These are phyloP conservation scores for Phrynocephalus vlangalii DNA, from an alignment of 2,797 vertebrate genomes.

Conservation along the genomic window DNA sequence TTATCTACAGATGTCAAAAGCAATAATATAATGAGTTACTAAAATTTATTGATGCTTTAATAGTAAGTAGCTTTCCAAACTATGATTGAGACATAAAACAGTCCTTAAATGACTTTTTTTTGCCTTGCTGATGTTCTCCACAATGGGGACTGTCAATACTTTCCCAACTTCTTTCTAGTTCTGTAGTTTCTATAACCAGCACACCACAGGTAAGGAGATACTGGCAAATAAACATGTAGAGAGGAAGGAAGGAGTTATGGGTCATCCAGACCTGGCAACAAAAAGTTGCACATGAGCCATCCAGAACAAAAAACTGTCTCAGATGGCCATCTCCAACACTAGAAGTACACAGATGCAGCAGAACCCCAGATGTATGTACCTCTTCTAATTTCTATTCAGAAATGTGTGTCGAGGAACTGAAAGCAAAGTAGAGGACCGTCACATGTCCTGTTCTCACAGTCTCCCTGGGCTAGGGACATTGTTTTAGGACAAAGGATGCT, in stretches of 20 bases:
- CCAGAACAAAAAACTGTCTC: neutral
- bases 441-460: neutral
- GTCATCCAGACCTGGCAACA: neutral
- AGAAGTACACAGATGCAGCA: neutral
- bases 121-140: conserved; percentile 32
- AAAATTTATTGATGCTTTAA: neutral
- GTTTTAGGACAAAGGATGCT: neutral
- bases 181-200: conserved; percentile 31
- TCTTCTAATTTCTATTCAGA: neutral
- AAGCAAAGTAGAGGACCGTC: too few species aligned
- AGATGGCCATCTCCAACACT: neutral
- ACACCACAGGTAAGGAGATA: neutral
- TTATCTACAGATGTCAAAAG: neutral
- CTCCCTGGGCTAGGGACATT: neutral
- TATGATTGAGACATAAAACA: conserved; percentile 21
- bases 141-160: conserved; percentile 22
- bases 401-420: neutral
- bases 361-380: neutral
- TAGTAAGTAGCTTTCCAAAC: neutral
- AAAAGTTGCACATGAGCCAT: neutral
- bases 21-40: neutral
- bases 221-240: neutral
- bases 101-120: conserved; percentile 1
- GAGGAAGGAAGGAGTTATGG: too few species aligned
- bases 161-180: conserved; percentile 29